Evolutionary conservation across 1,140 invertebrate genomes (phyloP), one percentile per base, ranked within the genome.

Genomic region (Ceratosolen solmsi): DNA sequence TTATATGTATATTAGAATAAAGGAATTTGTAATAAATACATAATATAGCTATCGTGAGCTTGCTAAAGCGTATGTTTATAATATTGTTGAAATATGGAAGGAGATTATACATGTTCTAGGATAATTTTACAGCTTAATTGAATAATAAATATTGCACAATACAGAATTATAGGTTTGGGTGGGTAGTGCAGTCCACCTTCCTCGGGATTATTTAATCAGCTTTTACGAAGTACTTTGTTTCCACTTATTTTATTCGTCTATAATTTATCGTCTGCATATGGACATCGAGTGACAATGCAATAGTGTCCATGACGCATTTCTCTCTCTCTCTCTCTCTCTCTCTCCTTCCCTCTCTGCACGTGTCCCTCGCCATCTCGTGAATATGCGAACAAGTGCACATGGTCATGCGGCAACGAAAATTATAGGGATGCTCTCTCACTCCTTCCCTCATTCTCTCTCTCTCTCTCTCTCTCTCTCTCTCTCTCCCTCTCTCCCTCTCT

Each of bases 371-470:
- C 30, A 49, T 33, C 30, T 41, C 54, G n/a, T 27, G 77, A 71
- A 79, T 79, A 80, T 60, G 71, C 25, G 72, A 74, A 63, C 46
- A 51, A 63, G 71, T 73, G 79, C 54, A 79, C 49, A 79, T 60
- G 79, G 46, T 80, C 41, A 56, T 65, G 58, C 30, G 56, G 41
- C 41, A 25, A 80, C 58, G 79, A 54, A 80, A 80, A 80, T 80
- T 80, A 80, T 63, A 80, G 79, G 79, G 79, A 74, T 80, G 0
- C 22, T 36, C 22, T 70, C 51, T 54, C 11, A 1, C n/a, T 33
- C 13, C 51, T 27, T 54, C 33, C 25, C 33, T 38, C 13, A 1
- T 63, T 25, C 17, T n/a, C n/a, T n/a, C n/a, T n/a, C n/a, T n/a
- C n/a, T n/a, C n/a, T n/a, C n/a, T n/a, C n/a, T n/a, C n/a, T n/a